phyloP scores from a whole-genome alignment of 1,140 invertebrate genomes.

The Lutraria rhynchaena region DNA sequence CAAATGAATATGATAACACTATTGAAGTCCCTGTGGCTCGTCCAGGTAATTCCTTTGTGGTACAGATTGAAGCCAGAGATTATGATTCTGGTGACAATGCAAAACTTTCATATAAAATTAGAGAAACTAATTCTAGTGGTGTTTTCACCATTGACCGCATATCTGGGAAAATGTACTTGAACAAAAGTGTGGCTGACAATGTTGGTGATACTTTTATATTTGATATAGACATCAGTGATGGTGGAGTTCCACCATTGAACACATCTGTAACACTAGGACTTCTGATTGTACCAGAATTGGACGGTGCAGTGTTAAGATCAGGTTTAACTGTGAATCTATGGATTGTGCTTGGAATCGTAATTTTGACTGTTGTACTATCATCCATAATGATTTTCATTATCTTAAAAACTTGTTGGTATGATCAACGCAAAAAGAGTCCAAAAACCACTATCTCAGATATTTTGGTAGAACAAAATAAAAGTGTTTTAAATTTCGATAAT shows the following conservation, averaged over 20 bases:
- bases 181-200: slow-evolving; percentile 39
- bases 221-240: slow-evolving; percentile 33
- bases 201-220: slow-evolving; percentile 36
- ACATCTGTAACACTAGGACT: slow-evolving; percentile 11
- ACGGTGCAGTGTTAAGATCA: background rate
- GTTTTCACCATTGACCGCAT: slow-evolving; percentile 8
- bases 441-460: slow-evolving; percentile 1
- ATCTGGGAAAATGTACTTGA: slow-evolving; percentile 45
- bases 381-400: slow-evolving; percentile 44
- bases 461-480: slow-evolving; percentile 21
- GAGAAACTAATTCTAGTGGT: slow-evolving; percentile 27
- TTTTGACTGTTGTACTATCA: slow-evolving; percentile 38
- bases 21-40: slow-evolving; percentile 2
- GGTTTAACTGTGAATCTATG: slow-evolving; percentile 15
- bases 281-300: background rate
- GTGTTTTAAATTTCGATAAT: slow-evolving; percentile 29
- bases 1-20: slow-evolving; percentile 50
- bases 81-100: slow-evolving; percentile 40
- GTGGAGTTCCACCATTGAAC: slow-evolving; percentile 22
- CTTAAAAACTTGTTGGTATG: slow-evolving; percentile 49
- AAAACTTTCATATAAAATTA: slow-evolving; percentile 35
- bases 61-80: slow-evolving; percentile 39
- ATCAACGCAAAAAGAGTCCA: slow-evolving; percentile 9
- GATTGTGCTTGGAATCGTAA: slow-evolving; percentile 49
- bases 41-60: slow-evolving; percentile 2